A percentile compares a stretch with the other conserved stretches of the same genome.
Evolutionary conservation across 1,140 invertebrate genomes (phyloP).

Genomic region (Procambarus virginalis): DNA sequence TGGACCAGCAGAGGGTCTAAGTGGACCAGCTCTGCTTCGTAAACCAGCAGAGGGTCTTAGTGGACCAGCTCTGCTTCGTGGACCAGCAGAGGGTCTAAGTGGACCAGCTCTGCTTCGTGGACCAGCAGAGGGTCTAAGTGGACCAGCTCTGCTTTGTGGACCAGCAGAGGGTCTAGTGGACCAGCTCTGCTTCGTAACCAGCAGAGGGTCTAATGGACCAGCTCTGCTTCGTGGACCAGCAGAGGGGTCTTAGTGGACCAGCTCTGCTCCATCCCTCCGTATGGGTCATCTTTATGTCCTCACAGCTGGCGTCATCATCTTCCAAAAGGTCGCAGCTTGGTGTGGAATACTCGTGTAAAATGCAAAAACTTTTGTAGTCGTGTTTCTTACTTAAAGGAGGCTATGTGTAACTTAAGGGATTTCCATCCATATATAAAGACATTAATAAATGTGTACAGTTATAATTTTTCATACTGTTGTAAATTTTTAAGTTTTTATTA

Average conservation of each 20-base stretch:
- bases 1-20: neutral
- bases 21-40: too few relatives aligned
- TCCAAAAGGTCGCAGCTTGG: slow-evolving; percentile 6
- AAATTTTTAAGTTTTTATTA: slow-evolving; percentile 60
- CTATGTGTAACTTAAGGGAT: slow-evolving; percentile 39
- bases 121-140: too few relatives aligned
- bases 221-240: too few relatives aligned
- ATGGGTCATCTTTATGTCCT: neutral
- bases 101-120: too few relatives aligned
- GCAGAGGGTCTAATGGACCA: too few relatives aligned
- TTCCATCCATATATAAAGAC: slow-evolving; percentile 57
- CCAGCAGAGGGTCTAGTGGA: too few relatives aligned
- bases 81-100: neutral
- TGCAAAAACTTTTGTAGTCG: slow-evolving; percentile 52
- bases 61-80: too few relatives aligned
- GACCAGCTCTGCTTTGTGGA: neutral
- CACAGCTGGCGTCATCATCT: neutral
- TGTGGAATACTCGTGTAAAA: slow-evolving; percentile 28
- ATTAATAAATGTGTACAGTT: slow-evolving; percentile 52
- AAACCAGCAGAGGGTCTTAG: too few relatives aligned
- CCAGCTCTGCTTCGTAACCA: neutral
- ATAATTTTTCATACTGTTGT: slow-evolving; percentile 56
- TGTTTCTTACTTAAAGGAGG: slow-evolving; percentile 39
- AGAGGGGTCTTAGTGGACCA: neutral
- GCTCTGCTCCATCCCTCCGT: too few relatives aligned